Base-by-base conservation (phyloP, 2,888 invertebrate species). In the Melieria crassipennis region DNA sequence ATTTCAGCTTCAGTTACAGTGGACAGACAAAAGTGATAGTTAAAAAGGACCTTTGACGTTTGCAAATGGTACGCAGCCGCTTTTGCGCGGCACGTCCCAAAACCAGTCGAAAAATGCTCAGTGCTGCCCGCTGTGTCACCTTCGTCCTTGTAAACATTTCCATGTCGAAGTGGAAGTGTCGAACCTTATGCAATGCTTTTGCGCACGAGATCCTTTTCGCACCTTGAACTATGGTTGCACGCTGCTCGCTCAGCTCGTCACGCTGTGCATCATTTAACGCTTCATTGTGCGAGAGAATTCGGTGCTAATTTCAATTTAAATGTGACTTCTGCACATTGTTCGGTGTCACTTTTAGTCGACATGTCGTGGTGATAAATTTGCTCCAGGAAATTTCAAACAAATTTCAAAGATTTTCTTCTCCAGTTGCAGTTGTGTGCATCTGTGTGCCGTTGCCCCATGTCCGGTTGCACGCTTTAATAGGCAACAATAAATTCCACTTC, bases 241-340 rank as follows among this genome's bases (percentile, higher is more conserved):
- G 77, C 79, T 73, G 65, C 74, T 75, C 78, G 70, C 65, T 62
- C 56, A 50, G 66, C 58, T 11, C 43, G 43, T 30, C 82, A 72
- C 65, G 82, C 82, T 83, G 83, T 71, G 82, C 72, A 74, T 75
- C 80, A 79, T 82, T 82, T 82, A 83, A 78, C 82, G 83, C 81
- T 78, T 79, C 75, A 75, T 75, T 78, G 72, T 68, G 60, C 52
- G 11, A 45, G 3, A 43, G 65, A 11, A 11, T 43, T 70, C 45
- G 6, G 47, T 43, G 9, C 55, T 13, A 66, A 63, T 63, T 50
- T 13, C 45, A 50, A 46, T 58, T 48, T 6, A 5, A 50, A 5
- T 45, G 6, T 13, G 16, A 4, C 16, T 9, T 10, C 6, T 4
- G 2, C 16, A 45, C 9, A 10, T 9, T 13, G n/a, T 13, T n/a